These are phyloP conservation scores for Cheilosia impressa DNA, from an alignment of 2,888 invertebrate genomes.

Conservation along the genomic window DNA sequence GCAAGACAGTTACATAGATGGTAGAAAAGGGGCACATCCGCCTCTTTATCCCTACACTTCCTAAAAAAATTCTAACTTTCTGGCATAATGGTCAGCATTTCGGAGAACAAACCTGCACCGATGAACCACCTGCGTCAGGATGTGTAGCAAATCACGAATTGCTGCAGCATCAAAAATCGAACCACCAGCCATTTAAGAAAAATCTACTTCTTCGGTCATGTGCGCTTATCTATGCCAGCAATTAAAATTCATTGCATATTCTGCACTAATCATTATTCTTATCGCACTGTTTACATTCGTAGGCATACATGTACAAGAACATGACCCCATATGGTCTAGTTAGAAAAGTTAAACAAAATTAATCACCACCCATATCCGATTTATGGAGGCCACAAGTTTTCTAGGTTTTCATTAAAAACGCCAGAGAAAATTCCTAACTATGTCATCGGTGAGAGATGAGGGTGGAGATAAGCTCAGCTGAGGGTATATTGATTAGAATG, in stretches of 20 bases:
- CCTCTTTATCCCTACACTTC: too few species aligned
- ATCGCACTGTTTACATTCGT: conserved; percentile 8
- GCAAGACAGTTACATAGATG: too few species aligned
- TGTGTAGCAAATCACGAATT: too few species aligned
- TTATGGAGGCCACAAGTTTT: conserved; percentile 5
- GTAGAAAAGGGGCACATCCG: too few species aligned
- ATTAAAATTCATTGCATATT: conserved; percentile 1
- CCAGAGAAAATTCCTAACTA: conserved; percentile 26
- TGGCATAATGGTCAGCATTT: too few species aligned
- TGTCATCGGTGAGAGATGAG: conserved; percentile 29
- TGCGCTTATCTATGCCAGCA: neutral
- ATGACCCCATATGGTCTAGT: conserved; percentile 24
- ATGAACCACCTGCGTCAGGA: too few species aligned
- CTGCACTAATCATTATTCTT: neutral
- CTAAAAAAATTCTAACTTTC: too few species aligned
- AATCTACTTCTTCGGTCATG: too few species aligned
- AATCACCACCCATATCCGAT: conserved; percentile 9
- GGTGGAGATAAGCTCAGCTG: conserved; percentile 8
- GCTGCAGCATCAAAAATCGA: too few species aligned
- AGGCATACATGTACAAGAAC: neutral
- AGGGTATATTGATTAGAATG: conserved; percentile 31
- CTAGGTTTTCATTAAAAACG: conserved; percentile 21
- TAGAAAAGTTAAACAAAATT: conserved; percentile 6
- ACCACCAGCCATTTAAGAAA: too few species aligned
- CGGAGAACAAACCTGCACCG: too few species aligned